These are phyloP conservation scores for Chrysomela aeneicollis DNA, from an alignment of 2,888 invertebrate genomes.

Conservation along the genomic window DNA sequence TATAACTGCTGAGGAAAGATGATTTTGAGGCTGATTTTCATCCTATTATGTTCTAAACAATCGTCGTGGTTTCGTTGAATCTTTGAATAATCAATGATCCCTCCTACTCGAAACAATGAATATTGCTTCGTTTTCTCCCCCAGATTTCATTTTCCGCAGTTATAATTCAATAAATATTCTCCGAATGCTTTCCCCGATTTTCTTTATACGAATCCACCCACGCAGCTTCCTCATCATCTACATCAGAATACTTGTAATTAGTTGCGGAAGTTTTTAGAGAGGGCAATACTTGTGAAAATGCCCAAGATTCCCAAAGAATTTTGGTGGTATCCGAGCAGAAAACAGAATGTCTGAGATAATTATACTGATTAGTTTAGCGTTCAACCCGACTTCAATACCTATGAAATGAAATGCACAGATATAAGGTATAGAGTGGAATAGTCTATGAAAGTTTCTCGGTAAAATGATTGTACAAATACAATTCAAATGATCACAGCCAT, in stretches of 20 bases:
- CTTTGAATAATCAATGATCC: too few species aligned
- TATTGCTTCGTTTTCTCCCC: neutral
- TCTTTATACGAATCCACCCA: neutral
- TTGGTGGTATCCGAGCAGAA: conserved; percentile 13
- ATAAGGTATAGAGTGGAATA: too few species aligned
- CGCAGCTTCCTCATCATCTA: neutral
- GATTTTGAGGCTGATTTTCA: too few species aligned
- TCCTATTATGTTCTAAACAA: too few species aligned
- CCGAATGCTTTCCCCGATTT: neutral
- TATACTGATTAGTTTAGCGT: too few species aligned
- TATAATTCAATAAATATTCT: conserved; percentile 1
- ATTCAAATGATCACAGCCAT: too few species aligned
- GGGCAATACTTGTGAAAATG: conserved; percentile 29
- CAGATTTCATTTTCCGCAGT: neutral
- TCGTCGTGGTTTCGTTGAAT: too few species aligned
- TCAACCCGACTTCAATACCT: too few species aligned
- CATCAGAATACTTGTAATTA: conserved; percentile 7
- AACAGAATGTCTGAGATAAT: conserved; percentile 39
- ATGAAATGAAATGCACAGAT: too few species aligned
- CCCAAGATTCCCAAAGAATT: conserved; percentile 14
- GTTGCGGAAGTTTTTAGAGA: conserved; percentile 18
- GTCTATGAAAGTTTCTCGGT: too few species aligned
- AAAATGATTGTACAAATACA: too few species aligned
- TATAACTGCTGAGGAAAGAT: too few species aligned
- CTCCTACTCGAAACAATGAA: neutral